Percentiles rank a stretch among this genome's conserved stretches.
These are phyloP conservation scores for Nomada fabriciana DNA, from an alignment of 2,888 invertebrate species.

Conservation along the genomic window DNA sequence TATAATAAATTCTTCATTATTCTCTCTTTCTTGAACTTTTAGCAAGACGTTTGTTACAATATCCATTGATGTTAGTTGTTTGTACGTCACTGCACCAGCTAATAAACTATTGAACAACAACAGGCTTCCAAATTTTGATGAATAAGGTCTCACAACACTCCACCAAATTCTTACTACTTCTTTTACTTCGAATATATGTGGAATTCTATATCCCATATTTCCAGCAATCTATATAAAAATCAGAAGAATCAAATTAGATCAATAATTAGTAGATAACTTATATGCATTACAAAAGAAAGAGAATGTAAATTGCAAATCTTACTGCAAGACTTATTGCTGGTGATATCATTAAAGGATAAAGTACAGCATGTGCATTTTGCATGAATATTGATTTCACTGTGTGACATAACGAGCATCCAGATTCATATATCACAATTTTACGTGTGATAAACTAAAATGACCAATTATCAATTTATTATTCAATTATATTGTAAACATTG, in stretches of 20 bases:
- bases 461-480: neutral
- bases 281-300: slow-evolving; percentile 83
- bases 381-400: slow-evolving; percentile 87
- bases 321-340: slow-evolving; percentile 88
- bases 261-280: slow-evolving; percentile 81
- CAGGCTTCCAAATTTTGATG: neutral
- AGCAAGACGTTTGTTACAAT: neutral
- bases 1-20: neutral
- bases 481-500: neutral
- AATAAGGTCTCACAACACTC: slow-evolving; percentile 21
- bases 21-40: neutral
- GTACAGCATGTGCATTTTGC: slow-evolving; percentile 86
- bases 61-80: slow-evolving; percentile 84
- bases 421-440: slow-evolving; percentile 86
- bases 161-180: slow-evolving; percentile 22
- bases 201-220: slow-evolving; percentile 28
- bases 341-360: slow-evolving; percentile 87
- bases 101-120: slow-evolving; percentile 85
- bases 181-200: neutral
- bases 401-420: slow-evolving; percentile 88
- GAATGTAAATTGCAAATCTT: slow-evolving; percentile 68
- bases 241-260: neutral
- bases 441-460: slow-evolving; percentile 86
- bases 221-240: slow-evolving; percentile 24
- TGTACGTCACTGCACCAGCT: slow-evolving; percentile 87